Base-by-base conservation (phyloP, 2,888 invertebrate genomes). In the Xestia c-nigrum region DNA sequence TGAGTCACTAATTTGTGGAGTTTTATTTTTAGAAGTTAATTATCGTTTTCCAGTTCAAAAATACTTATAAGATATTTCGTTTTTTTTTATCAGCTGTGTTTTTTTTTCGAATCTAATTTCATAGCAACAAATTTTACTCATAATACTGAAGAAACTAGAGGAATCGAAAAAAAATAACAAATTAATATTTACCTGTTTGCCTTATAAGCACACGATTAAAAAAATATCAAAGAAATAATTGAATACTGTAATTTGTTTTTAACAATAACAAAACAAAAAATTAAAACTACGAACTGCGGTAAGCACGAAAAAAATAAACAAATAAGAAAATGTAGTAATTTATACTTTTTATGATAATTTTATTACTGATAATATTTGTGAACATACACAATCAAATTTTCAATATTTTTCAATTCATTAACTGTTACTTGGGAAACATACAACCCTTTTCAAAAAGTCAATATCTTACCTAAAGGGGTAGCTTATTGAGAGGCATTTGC, bases 1-100 rank as follows among this genome's bases (percentile, higher is more conserved):
- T 14, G 63, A 77, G 52, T 57, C 16, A 31, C 31, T 52, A 57
- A 72, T 83, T 83, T 78, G 71, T 59, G 47, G 40, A 72, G 47
- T 46, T 68, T 73, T 64, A 69, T 81, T 74, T 73, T 64, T 47
- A 57, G 66, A 77, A 72, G 74, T 82, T 74, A 71, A 78, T 75
- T 64, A 83, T 72, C n/a, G 21, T 65, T 73, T 78, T 69, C 38
- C 50, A 52, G 31, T 69, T 31, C 16, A 14, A 31, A 31, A 67
- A 59, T 21, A 70, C 40, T 19, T 47, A 16, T 16, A 63, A 72
- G 4, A 43, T 59, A 55, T 61, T 3, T 64, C 52, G n/a, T 10
- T 21, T 74, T 4, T 59, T 55, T 72, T 70, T 21, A 52, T 24
- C 16, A 55, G 55, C 24, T 9, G 12, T 65, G 16, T 63, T 21